Conservation (phyloP, 2,113 vertebrate species). For the Arenaria interpres region DNA sequence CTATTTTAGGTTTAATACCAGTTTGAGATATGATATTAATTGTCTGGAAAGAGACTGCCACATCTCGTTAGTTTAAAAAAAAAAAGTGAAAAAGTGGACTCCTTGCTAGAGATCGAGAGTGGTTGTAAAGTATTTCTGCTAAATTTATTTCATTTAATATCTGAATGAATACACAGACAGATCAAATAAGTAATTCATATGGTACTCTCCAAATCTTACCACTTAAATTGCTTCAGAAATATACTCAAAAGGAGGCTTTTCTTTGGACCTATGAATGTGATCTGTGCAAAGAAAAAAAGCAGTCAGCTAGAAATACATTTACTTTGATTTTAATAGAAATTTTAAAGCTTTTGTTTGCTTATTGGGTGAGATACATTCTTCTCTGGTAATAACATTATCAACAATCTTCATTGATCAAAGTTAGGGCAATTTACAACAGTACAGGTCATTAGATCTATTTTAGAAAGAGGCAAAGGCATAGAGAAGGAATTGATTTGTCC, state of each 20-base stretch:
- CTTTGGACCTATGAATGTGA: constrained; percentile 88
- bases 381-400: not conserved
- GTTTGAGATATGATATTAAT: not conserved
- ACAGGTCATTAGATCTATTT: not conserved
- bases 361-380: fast-evolving
- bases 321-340: not conserved
- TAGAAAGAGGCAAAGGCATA: not conserved
- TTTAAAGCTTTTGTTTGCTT: not conserved
- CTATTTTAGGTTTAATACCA: not conserved
- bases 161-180: not conserved
- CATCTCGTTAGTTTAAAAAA: not conserved
- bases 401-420: not conserved
- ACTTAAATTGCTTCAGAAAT: constrained; percentile 93
- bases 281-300: constrained; percentile 64
- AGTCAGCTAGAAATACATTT: not conserved
- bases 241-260: constrained; percentile 93
- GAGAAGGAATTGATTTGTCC: not conserved
- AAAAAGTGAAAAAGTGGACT: not conserved
- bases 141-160: not conserved
- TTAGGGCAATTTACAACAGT: not conserved
- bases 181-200: not conserved
- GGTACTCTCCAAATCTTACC: constrained; percentile 74
- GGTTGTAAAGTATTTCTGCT: not conserved
- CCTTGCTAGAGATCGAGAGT: not conserved
- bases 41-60: not conserved